Base-by-base conservation (phyloP, 2,113 vertebrate species). In the Melanostigma gelatinosum region DNA sequence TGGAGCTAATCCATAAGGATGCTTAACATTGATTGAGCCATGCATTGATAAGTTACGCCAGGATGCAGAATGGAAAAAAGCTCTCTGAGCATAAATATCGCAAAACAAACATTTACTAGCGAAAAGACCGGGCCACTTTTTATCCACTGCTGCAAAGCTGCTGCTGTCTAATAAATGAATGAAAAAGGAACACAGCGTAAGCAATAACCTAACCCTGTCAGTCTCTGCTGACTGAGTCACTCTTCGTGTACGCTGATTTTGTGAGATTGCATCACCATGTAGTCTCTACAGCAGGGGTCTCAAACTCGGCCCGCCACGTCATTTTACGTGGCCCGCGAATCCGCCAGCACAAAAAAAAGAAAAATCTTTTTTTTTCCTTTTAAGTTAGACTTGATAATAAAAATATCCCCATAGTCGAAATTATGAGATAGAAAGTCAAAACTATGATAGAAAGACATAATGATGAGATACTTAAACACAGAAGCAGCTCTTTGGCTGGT, bases 1-100 rank as follows among this genome's bases (percentile, higher is more conserved):
- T 87, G 82, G 60, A 87, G 79, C 72, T 90, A 90, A 94, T 93
- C 88, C 92, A 83, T 91, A 75, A 90, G 87, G 91, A 88, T 90
- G 88, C 84, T 88, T 76, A 80, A 79, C 87, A 89, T 90, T 91
- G 88, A 93, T 93, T 93, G 82, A 89, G 44, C 77, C 80, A 86
- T 81, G 88, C 85, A 87, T 92, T 84, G 90, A 92, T 90, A 89
- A 87, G 70, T 85, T 88, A 87, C n/a, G 20, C 69, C 20, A 34
- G 29, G 68, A 81, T 79, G 50, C 68, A 67, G 71, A 67, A 83
- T 77, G 27, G n/a, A 58, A 77, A 79, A 70, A 79, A 50, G 3
- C 75, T 69, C 58, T 65, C 50, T 46, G 27, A 80, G 66, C 69
- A 75, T 80, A 81, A 89, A 84, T 79, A 67, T 75, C 61, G 11